These are phyloP conservation scores for Liparis tanakae DNA, from an alignment of 2,797 vertebrate genomes.

Conservation along the genomic window DNA sequence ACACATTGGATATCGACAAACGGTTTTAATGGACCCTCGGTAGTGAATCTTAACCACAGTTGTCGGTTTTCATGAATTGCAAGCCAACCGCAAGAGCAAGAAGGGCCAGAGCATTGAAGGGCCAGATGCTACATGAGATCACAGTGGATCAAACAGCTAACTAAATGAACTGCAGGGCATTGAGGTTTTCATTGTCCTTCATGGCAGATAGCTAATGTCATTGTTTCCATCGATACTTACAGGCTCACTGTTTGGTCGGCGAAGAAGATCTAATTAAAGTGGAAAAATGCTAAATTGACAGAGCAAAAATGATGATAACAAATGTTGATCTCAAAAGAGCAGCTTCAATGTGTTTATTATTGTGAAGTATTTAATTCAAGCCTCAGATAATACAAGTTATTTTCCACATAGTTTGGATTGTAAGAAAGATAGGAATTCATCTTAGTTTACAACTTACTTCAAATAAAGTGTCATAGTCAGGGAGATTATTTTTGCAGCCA, in stretches of 20 bases:
- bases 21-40: neutral
- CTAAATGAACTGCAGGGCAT: conserved; percentile 4
- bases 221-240: conserved; percentile 10
- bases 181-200: conserved; percentile 1
- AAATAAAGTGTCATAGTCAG: neutral
- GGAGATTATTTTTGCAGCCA: conserved; percentile 19
- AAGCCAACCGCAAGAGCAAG: conserved; percentile 21
- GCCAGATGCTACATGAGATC: conserved; percentile 30
- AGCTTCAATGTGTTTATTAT: neutral
- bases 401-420: conserved; percentile 3
- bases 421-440: conserved; percentile 4
- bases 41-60: conserved; percentile 22
- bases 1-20: conserved; percentile 21
- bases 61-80: conserved; percentile 17
- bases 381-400: neutral
- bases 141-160: conserved; percentile 13
- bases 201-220: neutral
- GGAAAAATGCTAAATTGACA: conserved; percentile 13
- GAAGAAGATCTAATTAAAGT: conserved; percentile 2
- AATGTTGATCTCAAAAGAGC: neutral
- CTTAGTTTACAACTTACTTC: conserved; percentile 6
- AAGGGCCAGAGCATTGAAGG: neutral
- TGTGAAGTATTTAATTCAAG: neutral
- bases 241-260: conserved; percentile 19
- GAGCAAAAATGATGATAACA: too few species aligned